These are phyloP conservation scores for Lophotis ruficrista DNA, from an alignment of 2,113 vertebrate species.

Conservation along the genomic window DNA sequence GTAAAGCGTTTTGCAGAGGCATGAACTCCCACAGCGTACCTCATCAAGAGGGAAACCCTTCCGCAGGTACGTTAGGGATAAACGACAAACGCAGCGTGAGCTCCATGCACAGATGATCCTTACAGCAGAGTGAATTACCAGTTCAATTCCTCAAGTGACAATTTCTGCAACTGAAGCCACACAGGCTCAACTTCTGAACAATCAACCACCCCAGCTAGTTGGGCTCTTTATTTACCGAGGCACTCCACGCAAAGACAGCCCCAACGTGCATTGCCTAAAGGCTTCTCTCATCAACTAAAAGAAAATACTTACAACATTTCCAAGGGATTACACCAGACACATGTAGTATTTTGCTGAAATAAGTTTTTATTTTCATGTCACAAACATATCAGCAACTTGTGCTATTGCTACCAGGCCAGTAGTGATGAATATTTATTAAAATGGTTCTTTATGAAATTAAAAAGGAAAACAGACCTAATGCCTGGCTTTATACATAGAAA, in stretches of 20 bases:
- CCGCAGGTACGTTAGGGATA: neutral
- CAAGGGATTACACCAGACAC: neutral
- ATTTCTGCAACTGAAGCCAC: neutral
- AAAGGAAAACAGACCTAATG: neutral
- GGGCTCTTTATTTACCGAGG: neutral
- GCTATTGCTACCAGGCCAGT: neutral
- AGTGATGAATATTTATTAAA: neutral
- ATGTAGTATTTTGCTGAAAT: neutral
- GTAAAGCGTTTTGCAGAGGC: neutral
- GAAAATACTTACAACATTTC: neutral
- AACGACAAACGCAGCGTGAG: neutral
- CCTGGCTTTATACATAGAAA: neutral
- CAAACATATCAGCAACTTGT: neutral
- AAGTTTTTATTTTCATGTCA: neutral
- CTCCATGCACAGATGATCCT: neutral
- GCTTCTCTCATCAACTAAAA: neutral
- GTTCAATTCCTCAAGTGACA: neutral
- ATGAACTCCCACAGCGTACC: fast-evolving
- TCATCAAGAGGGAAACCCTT: neutral
- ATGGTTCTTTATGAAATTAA: neutral
- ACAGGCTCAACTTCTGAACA: neutral
- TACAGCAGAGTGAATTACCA: neutral
- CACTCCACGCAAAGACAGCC: neutral
- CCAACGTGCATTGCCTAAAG: neutral
- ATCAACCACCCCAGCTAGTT: neutral